phyloP scores from a whole-genome alignment of 2,113 vertebrate genomes.

The Acanthisitta chloris region DNA sequence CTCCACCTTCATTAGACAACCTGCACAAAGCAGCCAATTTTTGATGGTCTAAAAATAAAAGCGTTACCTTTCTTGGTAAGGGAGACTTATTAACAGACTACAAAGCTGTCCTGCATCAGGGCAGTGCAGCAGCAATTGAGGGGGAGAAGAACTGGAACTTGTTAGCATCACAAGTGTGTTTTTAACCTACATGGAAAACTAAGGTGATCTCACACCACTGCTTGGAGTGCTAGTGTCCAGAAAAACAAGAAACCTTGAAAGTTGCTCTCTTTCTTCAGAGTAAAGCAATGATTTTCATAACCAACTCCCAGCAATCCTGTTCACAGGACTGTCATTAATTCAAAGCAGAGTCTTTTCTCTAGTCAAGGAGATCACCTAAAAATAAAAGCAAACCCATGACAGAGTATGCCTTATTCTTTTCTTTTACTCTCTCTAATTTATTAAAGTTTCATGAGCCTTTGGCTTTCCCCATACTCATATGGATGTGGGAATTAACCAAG shows the following conservation, averaged over 20 bases:
- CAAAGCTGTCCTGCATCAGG: neutral
- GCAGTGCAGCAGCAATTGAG: neutral
- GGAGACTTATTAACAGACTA: neutral
- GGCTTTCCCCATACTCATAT: neutral
- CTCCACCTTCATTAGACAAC: conserved; percentile 8
- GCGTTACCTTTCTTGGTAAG: neutral
- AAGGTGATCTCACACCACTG: neutral
- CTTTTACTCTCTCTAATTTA: neutral
- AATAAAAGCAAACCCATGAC: neutral
- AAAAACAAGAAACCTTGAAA: neutral
- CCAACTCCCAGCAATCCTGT: neutral
- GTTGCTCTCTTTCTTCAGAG: neutral
- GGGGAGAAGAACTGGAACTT: neutral
- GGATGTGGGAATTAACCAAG: neutral
- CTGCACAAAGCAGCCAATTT: conserved; percentile 12
- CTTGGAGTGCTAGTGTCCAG: neutral
- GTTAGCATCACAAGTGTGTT: neutral
- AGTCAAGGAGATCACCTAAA: neutral
- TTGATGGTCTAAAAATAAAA: conserved; percentile 49
- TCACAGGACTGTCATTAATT: neutral
- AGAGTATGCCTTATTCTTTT: neutral
- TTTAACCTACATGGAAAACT: neutral
- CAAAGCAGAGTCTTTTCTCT: neutral
- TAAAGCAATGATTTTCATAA: neutral
- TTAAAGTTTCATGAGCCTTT: neutral